Evolutionary conservation across 2,113 vertebrate genomes (phyloP).

Genomic region (Pogonocichla stellata): DNA sequence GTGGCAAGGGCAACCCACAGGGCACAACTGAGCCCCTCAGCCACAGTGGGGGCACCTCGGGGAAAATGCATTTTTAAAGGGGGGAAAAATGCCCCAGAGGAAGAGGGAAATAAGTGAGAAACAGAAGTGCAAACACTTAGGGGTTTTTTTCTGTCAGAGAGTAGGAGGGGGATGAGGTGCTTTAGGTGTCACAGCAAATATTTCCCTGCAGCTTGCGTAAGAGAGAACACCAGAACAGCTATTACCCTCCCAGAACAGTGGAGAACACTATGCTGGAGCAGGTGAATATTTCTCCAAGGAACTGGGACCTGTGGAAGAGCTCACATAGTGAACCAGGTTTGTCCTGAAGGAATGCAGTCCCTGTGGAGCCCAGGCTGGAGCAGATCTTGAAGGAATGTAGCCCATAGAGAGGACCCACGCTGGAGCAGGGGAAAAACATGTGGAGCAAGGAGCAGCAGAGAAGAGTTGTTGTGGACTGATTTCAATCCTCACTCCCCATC

Average conservation of each 20-base stretch:
- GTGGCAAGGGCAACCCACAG: background rate
- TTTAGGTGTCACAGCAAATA: background rate
- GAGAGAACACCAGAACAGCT: background rate
- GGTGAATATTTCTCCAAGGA: background rate
- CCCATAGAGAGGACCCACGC: rapidly evolving
- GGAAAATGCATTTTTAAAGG: background rate
- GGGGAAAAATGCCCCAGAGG: background rate
- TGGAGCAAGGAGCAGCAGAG: background rate
- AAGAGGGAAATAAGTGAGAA: background rate
- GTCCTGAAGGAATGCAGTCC: background rate
- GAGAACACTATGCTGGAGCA: background rate
- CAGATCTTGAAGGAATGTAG: background rate
- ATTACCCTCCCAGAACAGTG: background rate
- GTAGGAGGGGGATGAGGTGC: background rate
- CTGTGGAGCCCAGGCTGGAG: background rate
- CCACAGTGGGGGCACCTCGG: rapidly evolving
- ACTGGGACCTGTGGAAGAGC: background rate
- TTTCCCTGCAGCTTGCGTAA: background rate
- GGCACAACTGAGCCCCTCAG: background rate
- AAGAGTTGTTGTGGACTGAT: background rate
- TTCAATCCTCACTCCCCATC: rapidly evolving
- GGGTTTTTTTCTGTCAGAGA: background rate
- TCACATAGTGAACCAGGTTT: background rate
- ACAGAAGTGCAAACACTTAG: background rate
- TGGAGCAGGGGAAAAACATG: background rate